Evolutionary conservation across 2,113 vertebrate species (phyloP).

Genomic region (Macaca nemestrina): DNA sequence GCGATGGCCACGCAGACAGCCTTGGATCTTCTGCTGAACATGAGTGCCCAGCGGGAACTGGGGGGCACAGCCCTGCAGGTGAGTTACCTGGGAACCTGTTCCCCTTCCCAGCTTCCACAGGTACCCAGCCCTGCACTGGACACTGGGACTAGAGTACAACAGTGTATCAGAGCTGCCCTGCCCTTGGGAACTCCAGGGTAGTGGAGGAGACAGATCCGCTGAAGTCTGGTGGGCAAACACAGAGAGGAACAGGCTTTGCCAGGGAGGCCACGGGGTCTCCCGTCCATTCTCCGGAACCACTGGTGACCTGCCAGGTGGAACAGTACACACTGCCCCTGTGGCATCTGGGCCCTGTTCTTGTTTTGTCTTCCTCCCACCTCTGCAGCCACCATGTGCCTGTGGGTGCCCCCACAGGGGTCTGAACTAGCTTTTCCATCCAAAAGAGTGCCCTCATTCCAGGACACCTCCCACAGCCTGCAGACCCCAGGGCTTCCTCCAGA

Average conservation of each 20-base stretch:
- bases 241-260: neutral
- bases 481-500: neutral
- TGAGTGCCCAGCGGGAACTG: slow-evolving; percentile 93
- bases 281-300: neutral
- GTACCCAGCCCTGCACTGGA: neutral
- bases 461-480: neutral
- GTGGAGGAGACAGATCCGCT: neutral
- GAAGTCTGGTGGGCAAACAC: neutral
- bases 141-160: neutral
- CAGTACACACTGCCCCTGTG: fast-evolving
- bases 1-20: slow-evolving; percentile 94
- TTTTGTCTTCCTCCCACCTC: neutral
- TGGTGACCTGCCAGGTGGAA: neutral
- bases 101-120: neutral
- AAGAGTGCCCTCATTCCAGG: fast-evolving
- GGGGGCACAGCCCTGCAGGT: slow-evolving; percentile 92
- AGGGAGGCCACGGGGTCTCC: neutral
- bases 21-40: slow-evolving; percentile 94
- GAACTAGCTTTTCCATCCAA: neutral
- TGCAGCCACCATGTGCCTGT: neutral
- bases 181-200: neutral
- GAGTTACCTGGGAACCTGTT: neutral
- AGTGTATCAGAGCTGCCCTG: too few relatives aligned
- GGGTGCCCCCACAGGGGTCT: neutral
- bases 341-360: neutral